A percentile compares a stretch with the other conserved stretches of the same genome.
Evolutionary conservation across 2,888 invertebrate genomes (phyloP).

Genomic region (Torymus tubicola): DNA sequence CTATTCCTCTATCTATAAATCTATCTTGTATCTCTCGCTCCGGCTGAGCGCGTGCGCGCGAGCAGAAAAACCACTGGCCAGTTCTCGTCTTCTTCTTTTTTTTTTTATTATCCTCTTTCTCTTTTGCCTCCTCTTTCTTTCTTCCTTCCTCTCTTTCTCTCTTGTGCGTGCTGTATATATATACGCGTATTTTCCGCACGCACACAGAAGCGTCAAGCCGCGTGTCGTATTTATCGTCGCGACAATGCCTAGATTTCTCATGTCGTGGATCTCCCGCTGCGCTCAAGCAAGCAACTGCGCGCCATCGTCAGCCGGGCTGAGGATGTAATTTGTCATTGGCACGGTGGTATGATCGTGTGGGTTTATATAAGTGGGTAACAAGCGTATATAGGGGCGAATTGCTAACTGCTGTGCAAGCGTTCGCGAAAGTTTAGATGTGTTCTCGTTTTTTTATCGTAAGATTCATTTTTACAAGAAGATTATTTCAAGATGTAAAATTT

Average conservation of each 20-base stretch:
- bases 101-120: too few species aligned
- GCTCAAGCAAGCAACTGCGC: background rate
- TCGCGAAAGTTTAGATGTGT: too few species aligned
- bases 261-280: background rate
- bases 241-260: slow-evolving; percentile 21
- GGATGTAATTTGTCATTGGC: slow-evolving; percentile 19
- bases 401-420: too few species aligned
- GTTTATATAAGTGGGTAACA: too few species aligned
- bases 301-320: slow-evolving; percentile 6
- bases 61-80: too few species aligned
- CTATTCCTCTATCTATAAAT: slow-evolving; percentile 49
- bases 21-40: slow-evolving; percentile 47
- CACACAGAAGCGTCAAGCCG: slow-evolving; percentile 43
- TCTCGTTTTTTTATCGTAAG: too few species aligned
- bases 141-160: background rate
- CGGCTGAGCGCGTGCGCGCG: too few species aligned
- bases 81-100: too few species aligned
- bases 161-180: background rate
- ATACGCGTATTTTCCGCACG: background rate
- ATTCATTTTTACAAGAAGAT: too few species aligned
- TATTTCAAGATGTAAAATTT: too few species aligned
- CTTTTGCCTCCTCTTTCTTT: slow-evolving; percentile 1
- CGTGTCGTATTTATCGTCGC: slow-evolving; percentile 13
- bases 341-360: too few species aligned
- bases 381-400: too few species aligned